These are phyloP conservation scores for Festucalex cinctus DNA, from an alignment of 2,113 vertebrate genomes.

Conservation along the genomic window DNA sequence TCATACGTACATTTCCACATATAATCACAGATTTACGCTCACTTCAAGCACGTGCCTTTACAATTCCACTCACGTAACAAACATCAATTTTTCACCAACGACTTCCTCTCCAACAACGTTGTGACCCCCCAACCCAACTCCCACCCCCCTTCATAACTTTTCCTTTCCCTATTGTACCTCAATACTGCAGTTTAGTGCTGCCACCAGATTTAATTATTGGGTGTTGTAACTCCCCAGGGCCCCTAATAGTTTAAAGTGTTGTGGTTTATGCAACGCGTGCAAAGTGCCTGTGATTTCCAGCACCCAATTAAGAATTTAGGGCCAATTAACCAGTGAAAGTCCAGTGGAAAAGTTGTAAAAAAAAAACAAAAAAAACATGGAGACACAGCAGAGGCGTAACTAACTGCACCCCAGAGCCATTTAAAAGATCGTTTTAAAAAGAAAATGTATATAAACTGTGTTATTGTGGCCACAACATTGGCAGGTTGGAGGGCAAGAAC, in stretches of 20 bases:
- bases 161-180: conserved; percentile 31
- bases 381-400: conserved; percentile 35
- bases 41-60: conserved; percentile 4
- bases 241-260: conserved; percentile 67
- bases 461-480: no score
- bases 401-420: conserved; percentile 24
- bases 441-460: neutral
- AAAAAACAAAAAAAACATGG: conserved; percentile 12
- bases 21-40: conserved; percentile 1
- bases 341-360: conserved; percentile 50
- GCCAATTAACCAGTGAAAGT: conserved; percentile 62
- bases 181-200: conserved; percentile 49
- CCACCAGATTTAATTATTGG: conserved; percentile 70
- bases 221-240: conserved; percentile 53
- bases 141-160: conserved; percentile 13
- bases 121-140: conserved; percentile 40
- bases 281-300: conserved; percentile 74
- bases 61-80: conserved; percentile 1
- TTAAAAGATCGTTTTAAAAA: neutral
- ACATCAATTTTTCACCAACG: conserved; percentile 10
- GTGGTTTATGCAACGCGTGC: conserved; percentile 68
- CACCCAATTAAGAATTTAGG: conserved; percentile 72
- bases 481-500: no score
- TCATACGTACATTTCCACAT: conserved; percentile 1
- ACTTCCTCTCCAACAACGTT: conserved; percentile 43